Evolutionary conservation across 2,888 invertebrate species (phyloP), one percentile per base, ranked within the genome.

Genomic region (Ceramica pisi): DNA sequence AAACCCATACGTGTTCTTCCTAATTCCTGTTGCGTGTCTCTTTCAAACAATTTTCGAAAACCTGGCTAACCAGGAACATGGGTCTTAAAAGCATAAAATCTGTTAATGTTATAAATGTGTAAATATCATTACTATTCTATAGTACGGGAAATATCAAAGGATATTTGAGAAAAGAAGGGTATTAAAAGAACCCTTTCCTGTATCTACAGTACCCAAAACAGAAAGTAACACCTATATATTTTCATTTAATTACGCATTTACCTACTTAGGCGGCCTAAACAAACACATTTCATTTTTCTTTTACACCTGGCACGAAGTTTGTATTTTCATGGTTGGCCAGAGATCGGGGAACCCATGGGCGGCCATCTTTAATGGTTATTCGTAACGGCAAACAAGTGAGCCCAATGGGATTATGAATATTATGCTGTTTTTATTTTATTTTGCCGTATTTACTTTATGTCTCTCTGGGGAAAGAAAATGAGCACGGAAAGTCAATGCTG

Each of bases 341-440:
- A 44, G 38, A 26, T 44, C 5, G 19, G 26, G 55, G 35, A 48
- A 66, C 10, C 46, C 55, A 56, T 72, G 44, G 26, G 23, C 26
- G 31, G 35, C 55, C 16, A 56, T 50, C 62, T 51, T 50, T 71
- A 59, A 71, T 44, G 57, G 53, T 66, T 77, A 63, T 63, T 59
- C 19, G 26, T 23, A 50, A 23, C 60, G 35, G 67, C 23, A 53
- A 66, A 59, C 57, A 71, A 48, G 46, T 50, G 21, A 64, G 16
- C 56, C 56, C 31, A 2, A 6, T 21, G 60, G 72, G 31, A 72
- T 67, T 51, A 61, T 21, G 48, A 62, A 75, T 53, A 63, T 46
- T n/a, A 44, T n/a, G 6, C 26, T 12, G 10, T 46, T 38, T 35
- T 50, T n/a, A 50, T 61, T 56, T 67, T 12, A 26, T 59, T 59